phyloP scores from a whole-genome alignment of 2,888 invertebrate genomes.

The Agriopis leucophaearia region DNA sequence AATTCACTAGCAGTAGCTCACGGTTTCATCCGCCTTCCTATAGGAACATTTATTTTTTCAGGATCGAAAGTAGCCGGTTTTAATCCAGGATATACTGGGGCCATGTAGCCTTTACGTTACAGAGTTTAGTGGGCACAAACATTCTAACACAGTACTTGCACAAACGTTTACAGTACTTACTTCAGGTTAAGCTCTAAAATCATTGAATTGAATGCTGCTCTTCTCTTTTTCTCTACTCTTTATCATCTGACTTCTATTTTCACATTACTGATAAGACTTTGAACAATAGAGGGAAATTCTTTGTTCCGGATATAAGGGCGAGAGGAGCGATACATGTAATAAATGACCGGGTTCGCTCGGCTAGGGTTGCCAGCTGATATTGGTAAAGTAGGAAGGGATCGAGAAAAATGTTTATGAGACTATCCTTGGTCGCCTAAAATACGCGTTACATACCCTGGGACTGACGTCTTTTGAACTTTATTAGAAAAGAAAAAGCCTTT shows the following conservation, averaged over 20 bases:
- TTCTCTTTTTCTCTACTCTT: conserved; percentile 15
- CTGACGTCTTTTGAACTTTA: not conserved
- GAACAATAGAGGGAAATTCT: conserved; percentile 62
- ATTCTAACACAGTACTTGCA: too few species aligned
- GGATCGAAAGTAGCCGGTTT: too few species aligned
- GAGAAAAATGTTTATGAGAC: conserved; percentile 4
- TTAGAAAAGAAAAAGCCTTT: not conserved
- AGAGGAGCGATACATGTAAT: conserved; percentile 68
- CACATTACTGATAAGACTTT: conserved; percentile 51
- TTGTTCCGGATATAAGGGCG: conserved; percentile 63
- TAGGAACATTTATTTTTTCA: too few species aligned
- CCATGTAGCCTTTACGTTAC: too few species aligned
- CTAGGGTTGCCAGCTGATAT: conserved; percentile 29
- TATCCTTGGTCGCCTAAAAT: conserved; percentile 1
- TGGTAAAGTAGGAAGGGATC: not conserved
- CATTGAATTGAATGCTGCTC: too few species aligned
- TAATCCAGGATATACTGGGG: too few species aligned
- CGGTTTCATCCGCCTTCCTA: too few species aligned
- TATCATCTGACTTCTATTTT: conserved; percentile 39
- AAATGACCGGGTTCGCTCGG: conserved; percentile 56
- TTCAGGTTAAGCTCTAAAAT: too few species aligned
- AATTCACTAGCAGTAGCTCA: too few species aligned
- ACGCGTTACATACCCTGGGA: not conserved
- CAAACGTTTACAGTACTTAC: too few species aligned
- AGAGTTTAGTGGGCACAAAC: too few species aligned